Base-by-base conservation (phyloP, 2,113 vertebrate genomes). In the Microtus pennsylvanicus region DNA sequence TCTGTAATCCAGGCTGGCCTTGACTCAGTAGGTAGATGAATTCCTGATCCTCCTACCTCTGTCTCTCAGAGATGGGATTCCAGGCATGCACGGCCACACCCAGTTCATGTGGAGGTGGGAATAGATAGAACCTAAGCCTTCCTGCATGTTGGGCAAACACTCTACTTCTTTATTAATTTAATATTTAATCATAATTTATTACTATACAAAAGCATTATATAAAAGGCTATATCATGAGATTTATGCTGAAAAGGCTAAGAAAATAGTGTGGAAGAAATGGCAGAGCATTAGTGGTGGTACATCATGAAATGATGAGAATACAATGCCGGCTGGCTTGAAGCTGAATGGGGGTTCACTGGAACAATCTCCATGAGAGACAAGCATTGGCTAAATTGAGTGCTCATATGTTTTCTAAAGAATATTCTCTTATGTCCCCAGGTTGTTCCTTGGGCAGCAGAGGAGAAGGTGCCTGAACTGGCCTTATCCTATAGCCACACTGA, bases 401-500 rank as follows among this genome's bases (percentile, higher is more conserved):
- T 89, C 61, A 50, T n/a, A n/a, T 19, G 11, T 74, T 88, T 96
- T 91, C 89, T 10, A 92, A 67, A n/a, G n/a, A 86, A 47, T 50
- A 50, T 50, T 50, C 50, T 50, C 50, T 50, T 50, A 50, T 50
- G 50, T 50, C 50, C 50, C 50, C 50, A 50, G 50, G 50, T 50
- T 50, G 2, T 50, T 50, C 50, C 50, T 50, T 50, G 50, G 50
- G 50, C 50, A 50, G 50, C 50, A 50, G 50, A 50, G 50, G 50
- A 50, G 50, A 50, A 50, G 50, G 50, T 50, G 12, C 50, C 50
- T 13, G 50, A 50, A 50, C 50, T 50, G 50, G 50, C 50, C 12
- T 50, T 50, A 50, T 50, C 50, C 50, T 50, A 50, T 50, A 50
- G 50, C 50, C 50, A 50, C 50, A 50, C 11, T 50, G 50, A 50